Evolutionary conservation across 64 coral and sea anemone genomes (phyloP).

Genomic region (Stichodactyla mertensii): DNA sequence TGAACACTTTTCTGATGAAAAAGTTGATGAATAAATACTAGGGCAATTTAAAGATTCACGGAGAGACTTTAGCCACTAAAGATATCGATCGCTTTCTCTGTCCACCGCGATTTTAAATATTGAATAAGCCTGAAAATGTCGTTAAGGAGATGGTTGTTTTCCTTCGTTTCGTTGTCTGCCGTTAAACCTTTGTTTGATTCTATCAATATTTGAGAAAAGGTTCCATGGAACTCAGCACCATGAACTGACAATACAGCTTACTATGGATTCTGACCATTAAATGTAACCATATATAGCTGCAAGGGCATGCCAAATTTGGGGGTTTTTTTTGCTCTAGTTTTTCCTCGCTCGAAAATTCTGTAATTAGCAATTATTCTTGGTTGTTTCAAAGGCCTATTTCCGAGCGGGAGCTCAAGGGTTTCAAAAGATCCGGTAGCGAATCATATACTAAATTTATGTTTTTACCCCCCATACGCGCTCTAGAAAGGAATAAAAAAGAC

Average conservation of each 20-base stretch:
- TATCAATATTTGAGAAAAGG: constrained; percentile 66
- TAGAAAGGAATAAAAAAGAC: constrained; percentile 17
- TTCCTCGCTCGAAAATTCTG: not conserved
- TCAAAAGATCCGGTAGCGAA: constrained; percentile 11
- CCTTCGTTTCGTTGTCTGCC: constrained; percentile 60
- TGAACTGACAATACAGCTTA: not conserved
- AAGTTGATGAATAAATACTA: constrained; percentile 7
- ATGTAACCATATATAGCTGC: constrained; percentile 3
- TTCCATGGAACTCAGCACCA: constrained; percentile 17
- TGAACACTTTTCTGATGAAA: constrained; percentile 3
- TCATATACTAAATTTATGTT: constrained; percentile 20
- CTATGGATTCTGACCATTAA: not conserved
- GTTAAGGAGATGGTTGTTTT: constrained; percentile 70
- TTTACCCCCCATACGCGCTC: constrained; percentile 10
- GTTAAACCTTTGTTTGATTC: constrained; percentile 70
- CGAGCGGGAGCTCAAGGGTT: constrained; percentile 11
- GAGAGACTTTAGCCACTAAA: constrained; percentile 51
- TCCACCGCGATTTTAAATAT: constrained; percentile 52
- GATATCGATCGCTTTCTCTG: constrained; percentile 44
- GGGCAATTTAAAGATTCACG: constrained; percentile 7
- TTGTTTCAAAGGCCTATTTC: constrained; percentile 17
- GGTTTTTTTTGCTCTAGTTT: not conserved
- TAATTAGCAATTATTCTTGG: constrained; percentile 21
- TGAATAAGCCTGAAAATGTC: constrained; percentile 49
- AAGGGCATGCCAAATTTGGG: not conserved